Base-by-base conservation (phyloP, 2,888 invertebrate species). In the Ctena decussata region DNA sequence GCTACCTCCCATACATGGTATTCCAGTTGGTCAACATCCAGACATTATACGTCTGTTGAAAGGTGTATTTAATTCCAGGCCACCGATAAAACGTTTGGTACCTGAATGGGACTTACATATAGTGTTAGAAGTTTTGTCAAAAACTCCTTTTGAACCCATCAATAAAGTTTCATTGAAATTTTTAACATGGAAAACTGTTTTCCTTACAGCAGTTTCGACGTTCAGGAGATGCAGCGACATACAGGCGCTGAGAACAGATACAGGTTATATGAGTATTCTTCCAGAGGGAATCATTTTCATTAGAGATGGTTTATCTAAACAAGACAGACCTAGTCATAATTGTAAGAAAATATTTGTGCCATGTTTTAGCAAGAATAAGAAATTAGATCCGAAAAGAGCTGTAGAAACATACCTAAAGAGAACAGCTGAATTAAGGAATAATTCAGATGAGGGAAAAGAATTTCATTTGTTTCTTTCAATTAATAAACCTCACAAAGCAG, bases 181-280 rank as follows among this genome's bases (percentile, higher is more conserved):
- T 75, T 2, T 75, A 12, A 53, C 75, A 24, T 57, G 12, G 35
- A 53, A 75, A 53, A 12, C 75, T 53, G 53, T 53, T 65, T 82
- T 82, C 39, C 71, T 83, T 37, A 15, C 70, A n/a, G 74, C 79
- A 24, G 71, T 79, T 21, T 75, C 79, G 30, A 75, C 78, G n/a
- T 79, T 79, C 35, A 39, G 83, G 39, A 49, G 79, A 32, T 71
- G 74, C 53, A 75, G 83, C 41, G 83, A 83, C 37, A 41, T 79
- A 41, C 83, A 83, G 30, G 46, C 83, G 15, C 53, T 83, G 35
- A 53, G 70, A 30, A 21, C 73, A 0, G 83, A 78, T 24, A 71
- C 78, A 71, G 78, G 79, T 18, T n/a, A 8, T 5, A 76, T 75
- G 15, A 74, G 37, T 30, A 74, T 79, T 24, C 70, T 78, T 24